phyloP scores from a whole-genome alignment of 2,888 invertebrate genomes.

The Venustoraphidia nigricollis region DNA sequence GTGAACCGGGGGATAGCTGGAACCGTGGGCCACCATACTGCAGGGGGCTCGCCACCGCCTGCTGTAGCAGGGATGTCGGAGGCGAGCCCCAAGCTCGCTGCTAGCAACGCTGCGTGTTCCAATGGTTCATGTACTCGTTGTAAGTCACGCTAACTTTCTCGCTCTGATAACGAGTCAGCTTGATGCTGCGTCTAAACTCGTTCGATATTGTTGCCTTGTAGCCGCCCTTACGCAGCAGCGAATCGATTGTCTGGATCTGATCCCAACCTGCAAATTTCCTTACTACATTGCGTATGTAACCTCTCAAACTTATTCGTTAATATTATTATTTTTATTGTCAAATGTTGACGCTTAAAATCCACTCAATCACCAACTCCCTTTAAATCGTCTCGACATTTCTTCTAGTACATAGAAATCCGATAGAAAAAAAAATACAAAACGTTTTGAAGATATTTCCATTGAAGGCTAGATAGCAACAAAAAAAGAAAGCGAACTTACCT shows the following conservation, averaged over 20 bases:
- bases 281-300: too few species aligned
- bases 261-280: constrained; percentile 72
- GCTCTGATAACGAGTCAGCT: constrained; percentile 91
- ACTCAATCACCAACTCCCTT: too few species aligned
- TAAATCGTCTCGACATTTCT: too few species aligned
- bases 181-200: constrained; percentile 76
- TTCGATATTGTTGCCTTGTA: constrained; percentile 83
- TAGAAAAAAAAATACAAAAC: too few species aligned
- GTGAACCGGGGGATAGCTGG: constrained; percentile 17
- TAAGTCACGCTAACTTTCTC: constrained; percentile 86
- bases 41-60: constrained; percentile 13
- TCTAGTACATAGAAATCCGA: too few species aligned
- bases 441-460: too few species aligned
- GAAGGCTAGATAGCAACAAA: too few species aligned
- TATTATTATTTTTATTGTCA: too few species aligned
- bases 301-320: not conserved
- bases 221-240: constrained; percentile 91
- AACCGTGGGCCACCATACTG: constrained; percentile 14
- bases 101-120: constrained; percentile 57
- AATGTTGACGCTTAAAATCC: too few species aligned
- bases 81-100: constrained; percentile 43
- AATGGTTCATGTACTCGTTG: constrained; percentile 60
- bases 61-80: constrained; percentile 20
- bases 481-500: constrained; percentile 41
- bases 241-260: constrained; percentile 96